Conservation (phyloP, 1,140 invertebrate species). For the Euschistus heros region DNA sequence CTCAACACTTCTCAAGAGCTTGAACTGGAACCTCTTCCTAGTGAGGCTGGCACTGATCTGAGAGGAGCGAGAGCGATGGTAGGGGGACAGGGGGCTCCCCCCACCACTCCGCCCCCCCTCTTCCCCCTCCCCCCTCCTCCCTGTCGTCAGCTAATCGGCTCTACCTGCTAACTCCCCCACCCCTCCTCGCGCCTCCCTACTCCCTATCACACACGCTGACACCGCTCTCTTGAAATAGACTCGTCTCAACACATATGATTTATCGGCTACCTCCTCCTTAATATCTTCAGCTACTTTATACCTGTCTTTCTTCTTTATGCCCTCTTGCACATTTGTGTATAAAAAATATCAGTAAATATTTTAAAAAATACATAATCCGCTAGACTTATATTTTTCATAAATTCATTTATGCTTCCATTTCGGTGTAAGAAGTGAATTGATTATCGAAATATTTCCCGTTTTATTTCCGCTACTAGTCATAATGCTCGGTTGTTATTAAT, state of each 20-base stretch:
- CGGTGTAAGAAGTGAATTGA: no score
- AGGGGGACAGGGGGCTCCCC: slow-evolving; percentile 13
- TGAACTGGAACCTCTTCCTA: not conserved
- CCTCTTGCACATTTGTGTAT: no score
- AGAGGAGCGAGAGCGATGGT: not conserved
- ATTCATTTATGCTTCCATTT: no score
- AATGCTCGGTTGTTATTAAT: no score
- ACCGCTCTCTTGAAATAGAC: slow-evolving; percentile 2
- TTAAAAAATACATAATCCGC: no score
- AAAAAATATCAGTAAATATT: no score
- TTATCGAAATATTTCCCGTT: no score
- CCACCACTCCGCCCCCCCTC: slow-evolving; percentile 2
- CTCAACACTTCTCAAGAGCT: no score
- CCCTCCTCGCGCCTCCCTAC: slow-evolving; percentile 1
- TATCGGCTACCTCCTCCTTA: slow-evolving; percentile 1
- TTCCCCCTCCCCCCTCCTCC: not conserved
- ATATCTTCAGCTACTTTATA: slow-evolving; percentile 8
- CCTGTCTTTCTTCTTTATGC: not conserved
- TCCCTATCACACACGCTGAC: slow-evolving; percentile 2
- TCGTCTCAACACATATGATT: slow-evolving; percentile 8
- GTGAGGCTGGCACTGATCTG: not conserved
- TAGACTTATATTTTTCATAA: no score
- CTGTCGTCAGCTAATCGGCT: slow-evolving; percentile 10
- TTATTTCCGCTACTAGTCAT: no score
- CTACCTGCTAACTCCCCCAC: slow-evolving; percentile 9